Conservation (phyloP, 2,888 invertebrate species). For the Scelioninae gen. 1 region DNA sequence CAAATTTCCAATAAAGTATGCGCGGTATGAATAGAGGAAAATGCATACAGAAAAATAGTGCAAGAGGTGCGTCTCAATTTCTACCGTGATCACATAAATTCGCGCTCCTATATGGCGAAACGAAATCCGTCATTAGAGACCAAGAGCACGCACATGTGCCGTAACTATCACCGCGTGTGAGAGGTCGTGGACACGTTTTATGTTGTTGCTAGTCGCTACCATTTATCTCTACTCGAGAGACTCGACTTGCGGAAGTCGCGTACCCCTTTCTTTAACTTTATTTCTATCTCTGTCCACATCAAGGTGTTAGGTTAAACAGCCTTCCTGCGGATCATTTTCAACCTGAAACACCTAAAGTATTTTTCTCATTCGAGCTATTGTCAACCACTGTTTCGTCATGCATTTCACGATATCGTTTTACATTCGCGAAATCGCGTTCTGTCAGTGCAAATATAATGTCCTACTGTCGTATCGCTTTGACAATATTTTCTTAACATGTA, state of each 20-base stretch:
- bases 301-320: slow-evolving; percentile 39
- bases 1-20: slow-evolving; percentile 36
- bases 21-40: slow-evolving; percentile 2
- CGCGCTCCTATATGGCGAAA: slow-evolving; percentile 16
- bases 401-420: slow-evolving; percentile 41
- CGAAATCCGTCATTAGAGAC: slow-evolving; percentile 25
- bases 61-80: slow-evolving; percentile 15
- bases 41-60: neutral
- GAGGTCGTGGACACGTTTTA: slow-evolving; percentile 21
- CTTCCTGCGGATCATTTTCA: slow-evolving; percentile 54
- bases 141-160: neutral
- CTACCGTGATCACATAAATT: slow-evolving; percentile 12
- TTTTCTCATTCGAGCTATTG: slow-evolving; percentile 21
- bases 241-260: slow-evolving; percentile 46
- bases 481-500: slow-evolving; percentile 6
- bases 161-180: slow-evolving; percentile 21
- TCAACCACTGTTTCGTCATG: slow-evolving; percentile 41
- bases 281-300: neutral
- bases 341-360: slow-evolving; percentile 20
- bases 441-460: slow-evolving; percentile 1
- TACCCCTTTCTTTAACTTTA: neutral
- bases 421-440: slow-evolving; percentile 30
- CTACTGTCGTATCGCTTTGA: neutral
- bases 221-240: slow-evolving; percentile 17
- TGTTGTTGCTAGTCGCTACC: slow-evolving; percentile 4